phyloP scores from a whole-genome alignment of 2,797 vertebrate species.

The Brachymystax lenok region DNA sequence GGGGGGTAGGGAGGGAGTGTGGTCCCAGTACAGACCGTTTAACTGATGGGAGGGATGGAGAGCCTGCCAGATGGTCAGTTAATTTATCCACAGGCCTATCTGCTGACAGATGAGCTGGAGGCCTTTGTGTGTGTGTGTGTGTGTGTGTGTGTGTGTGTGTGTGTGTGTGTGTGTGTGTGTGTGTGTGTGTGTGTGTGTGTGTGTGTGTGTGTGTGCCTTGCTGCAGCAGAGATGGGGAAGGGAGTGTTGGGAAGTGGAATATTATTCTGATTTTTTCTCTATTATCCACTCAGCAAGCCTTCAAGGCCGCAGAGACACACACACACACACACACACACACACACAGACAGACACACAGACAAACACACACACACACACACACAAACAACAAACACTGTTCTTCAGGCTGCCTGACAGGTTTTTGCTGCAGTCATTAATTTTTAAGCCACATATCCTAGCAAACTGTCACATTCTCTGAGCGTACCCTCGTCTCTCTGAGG shows the following conservation, averaged over 20 bases:
- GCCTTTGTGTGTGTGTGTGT: neutral
- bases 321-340: slow-evolving; percentile 2
- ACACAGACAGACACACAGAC: slow-evolving; percentile 2
- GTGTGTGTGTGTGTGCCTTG: neutral
- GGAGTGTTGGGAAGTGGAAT: neutral
- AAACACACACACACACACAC: neutral
- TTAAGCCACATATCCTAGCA: slow-evolving; percentile 28
- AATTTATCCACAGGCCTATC: neutral
- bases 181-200: neutral
- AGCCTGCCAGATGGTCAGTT: neutral
- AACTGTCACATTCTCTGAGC: slow-evolving; percentile 7
- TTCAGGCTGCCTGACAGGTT: neutral
- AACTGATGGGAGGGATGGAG: neutral
- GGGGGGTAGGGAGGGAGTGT: neutral
- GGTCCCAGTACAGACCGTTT: neutral
- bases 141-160: slow-evolving; percentile 9
- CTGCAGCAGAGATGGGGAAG: neutral
- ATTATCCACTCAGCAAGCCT: slow-evolving; percentile 13
- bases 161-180: slow-evolving; percentile 9
- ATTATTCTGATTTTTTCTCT: neutral
- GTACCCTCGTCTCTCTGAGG: neutral
- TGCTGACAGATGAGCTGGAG: neutral
- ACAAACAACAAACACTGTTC: neutral
- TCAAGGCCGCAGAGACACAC: slow-evolving; percentile 24
- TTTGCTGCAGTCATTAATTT: slow-evolving; percentile 42